Evolutionary conservation across 2,797 vertebrate species (phyloP), one percentile per base, ranked within the genome.

Genomic region (Aulostomus chinensis): DNA sequence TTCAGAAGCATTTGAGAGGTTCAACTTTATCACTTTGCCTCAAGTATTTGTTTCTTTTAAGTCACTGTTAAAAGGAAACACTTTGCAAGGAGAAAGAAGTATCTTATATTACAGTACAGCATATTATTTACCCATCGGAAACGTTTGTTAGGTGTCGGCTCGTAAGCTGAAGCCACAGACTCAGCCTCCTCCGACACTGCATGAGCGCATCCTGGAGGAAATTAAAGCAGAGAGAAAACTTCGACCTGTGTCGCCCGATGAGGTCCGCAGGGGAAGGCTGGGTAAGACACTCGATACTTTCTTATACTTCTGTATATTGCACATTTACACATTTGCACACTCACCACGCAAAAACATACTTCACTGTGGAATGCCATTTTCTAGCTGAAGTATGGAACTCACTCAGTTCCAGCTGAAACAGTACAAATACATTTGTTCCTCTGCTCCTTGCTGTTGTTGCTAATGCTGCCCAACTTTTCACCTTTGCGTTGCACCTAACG

Each of bases 201-300:
- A 99, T 1, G 97, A 99, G 56, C 89, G 94, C 52, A 97, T 99
- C 58, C 88, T 99, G 60, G 92, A 96, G 62, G 97, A 93, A 79
- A 99, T 99, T 84, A 98, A 96, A 70, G 82, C 96, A 1, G 97
- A 98, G 82, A 91, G 95, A 75, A 98, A 98, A 69, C 79, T 99
- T n/a, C 92, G 94, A 8, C 95, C 95, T 0, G 95, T 98, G 34
- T 98, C 97, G 2, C 96, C 97, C 0, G 94, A 94, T 29, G 85
- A 90, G 84, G 91, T 95, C 31, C 90, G 95, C 65, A 88, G 90
- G 30, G 94, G 91, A 78, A 86, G 90, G 54, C 80, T 94, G 31
- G 94, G 97, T 99, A 83, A 93, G 93, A 47, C 13, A 8, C 28
- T 29, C 13, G 24, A 2, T 16, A 11, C 11, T 1, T 9, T 1